A percentile compares a stretch with the other conserved stretches of the same genome.
phyloP scores from a whole-genome alignment of 2,888 invertebrate species.

The Griposia aprilina region DNA sequence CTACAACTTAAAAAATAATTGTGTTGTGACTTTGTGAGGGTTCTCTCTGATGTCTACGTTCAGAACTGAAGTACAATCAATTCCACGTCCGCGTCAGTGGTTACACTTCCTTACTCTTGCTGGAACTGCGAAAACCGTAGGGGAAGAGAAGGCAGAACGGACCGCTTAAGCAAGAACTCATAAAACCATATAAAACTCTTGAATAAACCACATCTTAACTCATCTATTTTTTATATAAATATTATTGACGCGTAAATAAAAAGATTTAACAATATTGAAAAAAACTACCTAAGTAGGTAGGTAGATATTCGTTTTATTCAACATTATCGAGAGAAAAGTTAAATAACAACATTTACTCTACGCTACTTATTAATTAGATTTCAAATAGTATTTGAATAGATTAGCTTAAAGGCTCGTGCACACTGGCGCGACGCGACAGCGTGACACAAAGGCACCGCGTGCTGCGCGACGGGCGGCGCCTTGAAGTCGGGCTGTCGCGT shows the following conservation, averaged over 20 bases:
- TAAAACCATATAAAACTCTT: not conserved
- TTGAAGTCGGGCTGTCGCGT: no score
- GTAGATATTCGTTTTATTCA: no score
- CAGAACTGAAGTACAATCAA: not conserved
- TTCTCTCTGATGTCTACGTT: not conserved
- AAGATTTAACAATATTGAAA: no score
- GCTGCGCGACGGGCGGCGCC: no score
- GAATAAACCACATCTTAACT: not conserved
- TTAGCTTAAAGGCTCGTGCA: no score
- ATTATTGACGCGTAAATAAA: not conserved
- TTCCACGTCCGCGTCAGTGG: not conserved
- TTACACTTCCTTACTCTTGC: not conserved
- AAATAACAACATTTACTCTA: no score
- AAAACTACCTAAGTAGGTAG: no score
- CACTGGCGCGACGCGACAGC: no score
- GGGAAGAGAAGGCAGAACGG: not conserved
- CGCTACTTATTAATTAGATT: no score
- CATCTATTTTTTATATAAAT: not conserved
- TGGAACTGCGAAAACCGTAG: not conserved
- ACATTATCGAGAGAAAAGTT: no score
- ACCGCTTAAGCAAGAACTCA: not conserved
- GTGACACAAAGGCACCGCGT: no score
- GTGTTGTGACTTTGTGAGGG: slow-evolving; percentile 3
- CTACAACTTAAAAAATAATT: not conserved
- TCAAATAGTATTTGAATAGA: no score